Conservation (phyloP, 2,113 vertebrate genomes). For the Neomonachus schauinslandi region DNA sequence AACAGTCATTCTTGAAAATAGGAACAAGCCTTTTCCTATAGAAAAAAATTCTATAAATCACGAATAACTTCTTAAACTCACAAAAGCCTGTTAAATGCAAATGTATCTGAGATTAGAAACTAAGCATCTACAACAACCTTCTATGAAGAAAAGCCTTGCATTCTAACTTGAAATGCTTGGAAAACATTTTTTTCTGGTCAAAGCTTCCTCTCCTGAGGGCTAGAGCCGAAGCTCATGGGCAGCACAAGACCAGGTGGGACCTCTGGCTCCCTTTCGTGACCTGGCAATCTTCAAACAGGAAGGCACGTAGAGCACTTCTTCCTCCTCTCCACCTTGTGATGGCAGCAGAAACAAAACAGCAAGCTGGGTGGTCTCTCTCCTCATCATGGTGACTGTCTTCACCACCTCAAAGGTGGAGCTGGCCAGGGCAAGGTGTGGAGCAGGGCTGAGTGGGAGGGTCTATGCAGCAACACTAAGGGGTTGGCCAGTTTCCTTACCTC, state of each 20-base stretch:
- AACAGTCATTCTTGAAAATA: conserved; percentile 34
- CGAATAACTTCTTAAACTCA: conserved; percentile 24
- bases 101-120: conserved; percentile 32
- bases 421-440: not conserved
- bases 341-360: not conserved
- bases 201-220: not conserved
- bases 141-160: not conserved
- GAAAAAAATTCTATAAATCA: not conserved
- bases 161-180: not conserved
- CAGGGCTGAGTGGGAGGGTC: not conserved
- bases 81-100: not conserved
- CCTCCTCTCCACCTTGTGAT: not conserved
- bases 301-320: not conserved
- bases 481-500: not conserved
- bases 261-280: not conserved
- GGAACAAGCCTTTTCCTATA: not conserved
- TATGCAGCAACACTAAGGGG: not conserved
- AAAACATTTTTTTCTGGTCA: not conserved
- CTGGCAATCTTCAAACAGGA: not conserved
- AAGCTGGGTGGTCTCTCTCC: not conserved
- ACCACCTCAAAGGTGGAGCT: not conserved
- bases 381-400: not conserved
- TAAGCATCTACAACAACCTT: not conserved
- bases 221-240: not conserved
- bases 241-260: not conserved